Base-by-base conservation (phyloP, 2,888 invertebrate genomes). In the Xylota segnis region DNA sequence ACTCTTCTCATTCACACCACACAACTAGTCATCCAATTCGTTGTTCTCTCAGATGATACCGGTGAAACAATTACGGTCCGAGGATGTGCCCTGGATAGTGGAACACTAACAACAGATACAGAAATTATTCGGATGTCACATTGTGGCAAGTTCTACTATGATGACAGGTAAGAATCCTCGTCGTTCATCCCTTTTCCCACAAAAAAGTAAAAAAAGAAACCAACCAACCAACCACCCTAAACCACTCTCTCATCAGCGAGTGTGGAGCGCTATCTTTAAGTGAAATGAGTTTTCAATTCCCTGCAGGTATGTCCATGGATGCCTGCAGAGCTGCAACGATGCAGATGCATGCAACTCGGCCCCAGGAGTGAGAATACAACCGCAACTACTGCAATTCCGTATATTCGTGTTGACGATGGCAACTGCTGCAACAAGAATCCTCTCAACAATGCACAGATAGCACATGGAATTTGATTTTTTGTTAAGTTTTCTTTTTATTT, bases 41-140 rank as follows among this genome's bases (percentile, higher is more conserved):
- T 70, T 54, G 14, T 70, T 29, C 34, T 29, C 34, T 23, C 90
- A 97, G 97, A 95, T 90, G 96, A 96, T 90, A 96, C 95, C 9
- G 96, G 96, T 3, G 95, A 96, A 90, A 94, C 95, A 0, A 95
- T 98, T 89, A 96, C 97, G 4, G 96, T 99, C n/a, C 94, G 99
- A 18, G 97, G 97, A 72, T 99, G 99, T 93, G 98, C 98, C 0
- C 93, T 98, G 89, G 99, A 99, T 93, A 98, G 98, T 88, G 98
- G 99, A 1, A 98, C 98, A 0, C 94, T 97, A 61, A 99, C 98
- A 71, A 98, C 98, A 0, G 98, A 99, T 92, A 98, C 98, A 0
- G 99, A 99, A 93, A 96, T 99, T 83, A 97, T 98, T 66, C 94
- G 99, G 88, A 98, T 98, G 96, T 98, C 98, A n/a, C 98, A 99